phyloP scores from a whole-genome alignment of 2,888 invertebrate species.

The Ditylenchus weischeri region DNA sequence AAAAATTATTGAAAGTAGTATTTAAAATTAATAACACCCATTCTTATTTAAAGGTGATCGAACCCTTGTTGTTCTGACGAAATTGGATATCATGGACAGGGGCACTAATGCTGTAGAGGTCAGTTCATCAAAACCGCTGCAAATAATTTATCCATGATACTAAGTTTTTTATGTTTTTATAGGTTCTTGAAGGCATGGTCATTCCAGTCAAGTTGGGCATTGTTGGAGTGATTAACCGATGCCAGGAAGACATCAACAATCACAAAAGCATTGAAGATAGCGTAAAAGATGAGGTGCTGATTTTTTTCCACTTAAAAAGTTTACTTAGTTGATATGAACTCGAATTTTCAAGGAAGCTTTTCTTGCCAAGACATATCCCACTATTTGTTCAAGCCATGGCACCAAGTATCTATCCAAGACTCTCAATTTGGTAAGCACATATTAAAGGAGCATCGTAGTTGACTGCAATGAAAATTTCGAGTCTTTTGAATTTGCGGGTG shows the following conservation, averaged over 20 bases:
- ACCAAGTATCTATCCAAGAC: constrained; percentile 92
- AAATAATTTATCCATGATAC: background rate
- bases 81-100: constrained; percentile 53
- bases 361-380: constrained; percentile 75
- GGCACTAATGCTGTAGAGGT: constrained; percentile 50
- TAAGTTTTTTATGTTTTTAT: constrained; percentile 12
- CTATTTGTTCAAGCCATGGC: constrained; percentile 87
- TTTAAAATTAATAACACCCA: background rate
- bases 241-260: constrained; percentile 66
- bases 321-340: too few relatives aligned
- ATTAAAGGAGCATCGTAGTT: background rate
- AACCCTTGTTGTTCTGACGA: constrained; percentile 53
- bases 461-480: too few relatives aligned
- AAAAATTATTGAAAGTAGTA: too few relatives aligned
- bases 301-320: background rate
- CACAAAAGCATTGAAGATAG: constrained; percentile 22
- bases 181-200: constrained; percentile 70
- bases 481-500: too few relatives aligned
- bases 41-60: constrained; percentile 66
- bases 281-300: constrained; percentile 12
- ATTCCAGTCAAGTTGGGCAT: constrained; percentile 97
- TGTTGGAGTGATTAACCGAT: constrained; percentile 94
- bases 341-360: constrained; percentile 59
- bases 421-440: constrained; percentile 70
- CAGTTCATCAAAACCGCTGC: background rate